Conservation (phyloP, 2,113 vertebrate genomes). For the Lutjanus erythropterus region DNA sequence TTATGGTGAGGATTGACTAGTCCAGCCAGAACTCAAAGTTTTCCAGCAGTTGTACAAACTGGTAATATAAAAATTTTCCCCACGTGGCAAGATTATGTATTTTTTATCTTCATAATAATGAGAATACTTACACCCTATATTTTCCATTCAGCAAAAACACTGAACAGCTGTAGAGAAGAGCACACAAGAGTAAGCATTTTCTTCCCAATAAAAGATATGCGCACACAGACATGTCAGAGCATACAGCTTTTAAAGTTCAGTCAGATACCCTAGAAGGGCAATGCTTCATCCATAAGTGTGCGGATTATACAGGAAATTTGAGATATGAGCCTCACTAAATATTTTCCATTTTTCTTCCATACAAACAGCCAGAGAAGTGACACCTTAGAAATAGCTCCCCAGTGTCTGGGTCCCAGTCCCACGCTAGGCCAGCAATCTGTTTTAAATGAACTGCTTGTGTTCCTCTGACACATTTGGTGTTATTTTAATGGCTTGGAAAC, state of each 20-base stretch:
- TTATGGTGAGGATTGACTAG: too few species aligned
- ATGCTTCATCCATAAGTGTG: conserved; percentile 25
- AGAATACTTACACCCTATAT: neutral
- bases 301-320: conserved; percentile 51
- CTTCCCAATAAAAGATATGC: neutral
- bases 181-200: neutral
- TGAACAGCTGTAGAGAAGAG: neutral
- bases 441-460: conserved; percentile 88
- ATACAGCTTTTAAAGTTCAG: neutral
- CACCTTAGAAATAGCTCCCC: conserved; percentile 75
- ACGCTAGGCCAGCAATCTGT: conserved; percentile 78
- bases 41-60: neutral
- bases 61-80: neutral
- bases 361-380: conserved; percentile 68
- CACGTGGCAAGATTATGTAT: neutral
- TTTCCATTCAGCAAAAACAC: neutral
- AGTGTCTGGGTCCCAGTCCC: conserved; percentile 56
- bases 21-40: neutral
- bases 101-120: neutral
- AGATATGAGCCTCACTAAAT: conserved; percentile 60
- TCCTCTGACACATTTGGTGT: conserved; percentile 79
- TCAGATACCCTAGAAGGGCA: neutral
- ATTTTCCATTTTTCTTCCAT: conserved; percentile 65
- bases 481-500: conserved; percentile 86
- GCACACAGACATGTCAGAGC: neutral